Evolutionary conservation across 2,113 vertebrate genomes (phyloP), one percentile per base, ranked within the genome.

Genomic region (Boulengeromyrus knoepffleri): DNA sequence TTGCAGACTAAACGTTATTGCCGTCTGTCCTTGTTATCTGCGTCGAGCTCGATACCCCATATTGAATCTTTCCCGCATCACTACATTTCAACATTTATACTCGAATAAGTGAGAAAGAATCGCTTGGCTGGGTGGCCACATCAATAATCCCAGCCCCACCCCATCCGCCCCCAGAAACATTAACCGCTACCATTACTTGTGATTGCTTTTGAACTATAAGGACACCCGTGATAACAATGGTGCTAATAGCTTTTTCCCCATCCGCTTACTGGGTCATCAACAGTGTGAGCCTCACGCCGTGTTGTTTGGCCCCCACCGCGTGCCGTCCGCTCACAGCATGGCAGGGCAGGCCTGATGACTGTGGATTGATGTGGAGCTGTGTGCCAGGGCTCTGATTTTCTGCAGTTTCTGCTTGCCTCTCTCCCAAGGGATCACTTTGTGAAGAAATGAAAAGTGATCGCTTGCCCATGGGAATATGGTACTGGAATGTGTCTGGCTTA

Each of bases 71-170:
- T 80, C 74, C 36, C 17, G 74, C 36, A 36, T 80, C 74, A 80
- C 74, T 42, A 42, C 74, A 80, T 80, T 80, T 80, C 36, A 80
- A 80, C 74, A 80, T 80, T 80, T 80, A 80, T 80, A 39, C 74
- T 80, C 13, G 36, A 19, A 80, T 80, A 42, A 80, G 74, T 42
- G 74, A 80, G 31, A 74, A 24, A 42, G 74, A 80, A 39, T 80
- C 36, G 17, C 36, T 80, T 42, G 31, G 36, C 74, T 80, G 74
- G 70, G 31, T 36, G 74, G 74, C 36, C 39, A 80, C 74, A 36
- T 80, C 74, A 80, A 42, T 80, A 80, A 42, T 80, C 74, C 13
- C 74, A 80, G n/a, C 62, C 62, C 62, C 27, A 5, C 62, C n/a
- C 62, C 27, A 13, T n/a, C 62, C n/a, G 10, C 74, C 36, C 74